Evolutionary conservation across 2,888 invertebrate genomes (phyloP).

Genomic region (Melipona beecheii): DNA sequence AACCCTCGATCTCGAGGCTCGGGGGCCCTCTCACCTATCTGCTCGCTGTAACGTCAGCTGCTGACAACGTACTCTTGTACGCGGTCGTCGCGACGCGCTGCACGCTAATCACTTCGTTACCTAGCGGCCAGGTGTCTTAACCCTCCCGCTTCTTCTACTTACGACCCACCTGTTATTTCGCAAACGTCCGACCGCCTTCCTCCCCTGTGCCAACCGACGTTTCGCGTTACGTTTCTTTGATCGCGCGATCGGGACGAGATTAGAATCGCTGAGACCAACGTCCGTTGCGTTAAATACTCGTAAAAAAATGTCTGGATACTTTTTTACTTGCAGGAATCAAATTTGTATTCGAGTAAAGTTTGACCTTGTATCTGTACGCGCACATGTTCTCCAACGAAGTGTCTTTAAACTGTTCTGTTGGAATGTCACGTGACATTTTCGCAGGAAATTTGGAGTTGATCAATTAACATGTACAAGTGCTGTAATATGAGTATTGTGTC

Average conservation of each 20-base stretch:
- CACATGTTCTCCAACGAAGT: too few relatives aligned
- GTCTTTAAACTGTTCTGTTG: too few relatives aligned
- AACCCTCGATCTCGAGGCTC: slow-evolving; percentile 41
- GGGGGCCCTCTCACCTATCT: not conserved
- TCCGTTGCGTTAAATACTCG: too few relatives aligned
- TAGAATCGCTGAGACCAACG: not conserved
- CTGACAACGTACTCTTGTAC: slow-evolving; percentile 33
- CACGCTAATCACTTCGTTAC: slow-evolving; percentile 38
- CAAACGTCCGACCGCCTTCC: not conserved
- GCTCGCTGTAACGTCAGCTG: slow-evolving; percentile 40
- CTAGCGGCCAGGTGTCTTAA: slow-evolving; percentile 23
- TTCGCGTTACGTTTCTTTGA: not conserved
- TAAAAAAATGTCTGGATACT: too few relatives aligned
- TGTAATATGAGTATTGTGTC: too few relatives aligned
- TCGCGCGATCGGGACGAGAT: not conserved
- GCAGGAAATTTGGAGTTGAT: too few relatives aligned
- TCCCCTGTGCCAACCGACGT: too few relatives aligned
- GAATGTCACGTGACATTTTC: too few relatives aligned
- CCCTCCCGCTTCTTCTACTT: not conserved
- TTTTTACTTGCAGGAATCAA: too few relatives aligned
- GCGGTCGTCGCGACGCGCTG: not conserved
- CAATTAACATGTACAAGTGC: too few relatives aligned
- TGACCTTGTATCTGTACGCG: too few relatives aligned
- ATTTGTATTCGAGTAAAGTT: too few relatives aligned
- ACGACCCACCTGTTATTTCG: slow-evolving; percentile 50